These are phyloP conservation scores for Notodonta ziczac DNA, from an alignment of 2,888 invertebrate genomes.

Conservation along the genomic window DNA sequence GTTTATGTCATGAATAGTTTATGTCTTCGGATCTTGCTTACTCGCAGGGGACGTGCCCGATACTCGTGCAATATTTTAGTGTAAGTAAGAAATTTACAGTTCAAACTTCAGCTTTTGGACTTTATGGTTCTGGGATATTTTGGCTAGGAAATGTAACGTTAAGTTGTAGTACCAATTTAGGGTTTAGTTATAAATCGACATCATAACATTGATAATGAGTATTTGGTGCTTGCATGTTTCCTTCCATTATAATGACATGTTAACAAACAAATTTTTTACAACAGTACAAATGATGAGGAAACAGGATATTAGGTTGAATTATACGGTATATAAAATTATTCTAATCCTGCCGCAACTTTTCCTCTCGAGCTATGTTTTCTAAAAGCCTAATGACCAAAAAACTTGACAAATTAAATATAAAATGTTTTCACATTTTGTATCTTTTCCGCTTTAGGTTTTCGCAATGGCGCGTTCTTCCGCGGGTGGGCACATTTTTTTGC, in stretches of 20 bases:
- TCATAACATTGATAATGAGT: no score
- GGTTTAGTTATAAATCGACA: no score
- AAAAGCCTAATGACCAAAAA: no score
- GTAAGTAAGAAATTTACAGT: conserved; percentile 31
- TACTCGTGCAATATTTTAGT: conserved; percentile 35
- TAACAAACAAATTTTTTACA: no score
- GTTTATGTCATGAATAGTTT: conserved; percentile 44
- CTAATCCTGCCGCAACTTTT: no score
- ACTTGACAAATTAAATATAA: background rate
- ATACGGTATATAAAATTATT: background rate
- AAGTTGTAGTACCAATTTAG: no score
- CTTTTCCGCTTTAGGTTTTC: conserved; percentile 7
- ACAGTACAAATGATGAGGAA: no score
- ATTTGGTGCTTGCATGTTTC: no score
- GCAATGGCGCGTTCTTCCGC: conserved; percentile 34
- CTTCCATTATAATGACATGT: no score
- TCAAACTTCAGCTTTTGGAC: conserved; percentile 30
- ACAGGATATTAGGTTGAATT: no score
- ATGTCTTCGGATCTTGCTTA: conserved; percentile 27
- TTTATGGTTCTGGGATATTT: conserved; percentile 30
- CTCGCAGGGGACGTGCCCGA: conserved; percentile 26
- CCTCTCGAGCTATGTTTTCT: no score
- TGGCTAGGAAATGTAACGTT: conserved; percentile 20
- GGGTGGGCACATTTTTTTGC: conserved; percentile 35
- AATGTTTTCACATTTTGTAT: background rate